Conservation (phyloP, 2,888 invertebrate species). For the Synergus gifuensis region DNA sequence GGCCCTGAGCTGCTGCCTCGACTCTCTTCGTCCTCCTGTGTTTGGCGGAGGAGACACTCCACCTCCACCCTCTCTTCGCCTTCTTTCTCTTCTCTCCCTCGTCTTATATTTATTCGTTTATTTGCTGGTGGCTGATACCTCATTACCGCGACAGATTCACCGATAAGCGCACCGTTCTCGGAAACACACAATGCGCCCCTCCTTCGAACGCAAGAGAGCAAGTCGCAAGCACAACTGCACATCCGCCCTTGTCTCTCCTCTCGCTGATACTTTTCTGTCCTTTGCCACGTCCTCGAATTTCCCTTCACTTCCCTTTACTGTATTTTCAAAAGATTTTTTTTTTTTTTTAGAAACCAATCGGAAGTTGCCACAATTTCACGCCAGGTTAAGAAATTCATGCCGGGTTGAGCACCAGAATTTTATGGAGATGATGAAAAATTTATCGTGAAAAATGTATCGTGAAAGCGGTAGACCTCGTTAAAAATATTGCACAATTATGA, state of each 20-base stretch:
- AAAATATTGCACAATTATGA: not conserved
- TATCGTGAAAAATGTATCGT: no score
- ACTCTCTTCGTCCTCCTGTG: constrained; percentile 40
- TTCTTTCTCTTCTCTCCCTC: constrained; percentile 57
- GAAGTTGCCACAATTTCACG: no score
- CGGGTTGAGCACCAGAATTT: no score
- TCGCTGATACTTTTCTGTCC: constrained; percentile 43
- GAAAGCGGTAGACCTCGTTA: no score
- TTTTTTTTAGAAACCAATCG: no score
- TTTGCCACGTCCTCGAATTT: constrained; percentile 29
- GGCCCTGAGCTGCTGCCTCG: constrained; percentile 47
- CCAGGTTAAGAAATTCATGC: no score
- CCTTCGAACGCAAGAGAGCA: constrained; percentile 50
- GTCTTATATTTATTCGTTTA: constrained; percentile 74
- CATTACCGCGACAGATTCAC: constrained; percentile 78
- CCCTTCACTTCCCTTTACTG: not conserved
- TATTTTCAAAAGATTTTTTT: not conserved
- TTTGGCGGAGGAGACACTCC: constrained; percentile 50
- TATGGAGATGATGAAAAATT: no score
- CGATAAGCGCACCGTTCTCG: constrained; percentile 76
- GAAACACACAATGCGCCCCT: constrained; percentile 77
- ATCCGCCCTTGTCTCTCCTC: constrained; percentile 45
- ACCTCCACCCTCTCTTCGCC: constrained; percentile 42
- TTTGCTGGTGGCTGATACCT: constrained; percentile 77
- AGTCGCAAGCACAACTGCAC: constrained; percentile 48